These are phyloP conservation scores for Oncorhynchus keta DNA, from an alignment of 2,113 vertebrate genomes.

Conservation along the genomic window DNA sequence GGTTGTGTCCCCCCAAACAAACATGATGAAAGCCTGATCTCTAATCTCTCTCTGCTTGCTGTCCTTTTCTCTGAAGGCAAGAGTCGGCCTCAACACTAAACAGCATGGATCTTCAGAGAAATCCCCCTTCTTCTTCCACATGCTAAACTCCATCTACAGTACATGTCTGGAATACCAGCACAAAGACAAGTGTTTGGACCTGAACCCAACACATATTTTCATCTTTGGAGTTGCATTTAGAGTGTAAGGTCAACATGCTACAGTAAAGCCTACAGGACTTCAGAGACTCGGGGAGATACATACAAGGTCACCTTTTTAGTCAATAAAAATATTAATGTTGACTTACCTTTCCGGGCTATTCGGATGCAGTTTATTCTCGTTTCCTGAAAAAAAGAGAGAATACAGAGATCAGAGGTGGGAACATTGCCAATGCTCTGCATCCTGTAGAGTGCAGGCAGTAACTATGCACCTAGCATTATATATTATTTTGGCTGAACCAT, in stretches of 20 bases:
- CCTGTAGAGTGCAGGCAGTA: too few relatives aligned
- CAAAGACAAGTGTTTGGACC: too few relatives aligned
- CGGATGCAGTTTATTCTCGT: constrained; percentile 92
- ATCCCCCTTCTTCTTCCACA: too few relatives aligned
- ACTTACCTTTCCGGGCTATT: constrained; percentile 94
- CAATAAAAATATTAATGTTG: constrained; percentile 28
- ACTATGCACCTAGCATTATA: too few relatives aligned
- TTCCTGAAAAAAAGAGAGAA: constrained; percentile 78
- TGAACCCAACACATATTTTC: too few relatives aligned
- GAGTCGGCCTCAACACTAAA: constrained; percentile 29
- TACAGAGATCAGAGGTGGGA: constrained; percentile 40
- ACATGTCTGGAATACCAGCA: too few relatives aligned
- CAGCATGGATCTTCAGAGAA: constrained; percentile 18
- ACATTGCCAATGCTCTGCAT: too few relatives aligned
- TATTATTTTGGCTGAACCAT: too few relatives aligned
- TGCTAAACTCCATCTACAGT: too few relatives aligned
- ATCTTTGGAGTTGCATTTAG: neutral
- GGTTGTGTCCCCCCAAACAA: constrained; percentile 58
- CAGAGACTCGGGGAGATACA: neutral
- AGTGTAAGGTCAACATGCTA: neutral
- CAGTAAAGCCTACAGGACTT: neutral
- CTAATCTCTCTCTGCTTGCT: constrained; percentile 59
- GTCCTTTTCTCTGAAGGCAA: constrained; percentile 57
- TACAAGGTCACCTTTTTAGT: constrained; percentile 27
- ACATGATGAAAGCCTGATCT: constrained; percentile 75